A percentile compares a stretch with the other conserved stretches of the same genome.
Evolutionary conservation across 2,888 invertebrate species (phyloP).

Genomic region (Frankliniella fusca): DNA sequence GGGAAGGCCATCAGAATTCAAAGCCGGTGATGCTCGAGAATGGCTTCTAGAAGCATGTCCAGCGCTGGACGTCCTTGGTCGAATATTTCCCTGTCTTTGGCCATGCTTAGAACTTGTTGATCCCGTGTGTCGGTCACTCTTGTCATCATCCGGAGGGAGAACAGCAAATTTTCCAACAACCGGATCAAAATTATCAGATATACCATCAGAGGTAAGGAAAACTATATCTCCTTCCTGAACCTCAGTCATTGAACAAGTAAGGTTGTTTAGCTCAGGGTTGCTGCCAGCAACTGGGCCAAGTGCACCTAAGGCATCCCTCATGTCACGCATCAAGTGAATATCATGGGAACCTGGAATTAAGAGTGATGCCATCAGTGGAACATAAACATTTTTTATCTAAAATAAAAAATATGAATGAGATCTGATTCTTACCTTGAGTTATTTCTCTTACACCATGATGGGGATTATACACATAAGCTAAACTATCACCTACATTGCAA

Average conservation of each 20-base stretch:
- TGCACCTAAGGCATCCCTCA: conserved; percentile 84
- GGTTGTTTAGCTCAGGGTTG: conserved; percentile 80
- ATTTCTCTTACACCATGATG: conserved; percentile 78
- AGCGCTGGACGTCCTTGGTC: neutral
- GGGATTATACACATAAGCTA: conserved; percentile 78
- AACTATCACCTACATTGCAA: conserved; percentile 84
- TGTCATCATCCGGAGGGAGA: conserved; percentile 29
- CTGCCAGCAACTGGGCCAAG: conserved; percentile 80
- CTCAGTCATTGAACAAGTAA: conserved; percentile 78
- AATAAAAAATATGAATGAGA: neutral
- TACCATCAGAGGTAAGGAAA: conserved; percentile 82
- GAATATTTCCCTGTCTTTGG: neutral
- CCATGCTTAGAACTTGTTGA: neutral
- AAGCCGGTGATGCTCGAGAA: neutral
- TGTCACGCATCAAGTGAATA: conserved; percentile 74
- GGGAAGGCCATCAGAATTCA: conserved; percentile 50
- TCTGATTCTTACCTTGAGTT: conserved; percentile 57
- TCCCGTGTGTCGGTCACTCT: neutral
- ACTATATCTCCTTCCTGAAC: conserved; percentile 77
- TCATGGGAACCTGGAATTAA: conserved; percentile 69
- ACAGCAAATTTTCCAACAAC: conserved; percentile 81
- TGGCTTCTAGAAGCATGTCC: neutral
- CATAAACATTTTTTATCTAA: neutral
- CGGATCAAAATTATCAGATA: conserved; percentile 87
- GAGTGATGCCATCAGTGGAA: neutral